Evolutionary conservation across 2,888 invertebrate species (phyloP), one percentile per base, ranked within the genome.

Genomic region (Notocelia uddmanniana): DNA sequence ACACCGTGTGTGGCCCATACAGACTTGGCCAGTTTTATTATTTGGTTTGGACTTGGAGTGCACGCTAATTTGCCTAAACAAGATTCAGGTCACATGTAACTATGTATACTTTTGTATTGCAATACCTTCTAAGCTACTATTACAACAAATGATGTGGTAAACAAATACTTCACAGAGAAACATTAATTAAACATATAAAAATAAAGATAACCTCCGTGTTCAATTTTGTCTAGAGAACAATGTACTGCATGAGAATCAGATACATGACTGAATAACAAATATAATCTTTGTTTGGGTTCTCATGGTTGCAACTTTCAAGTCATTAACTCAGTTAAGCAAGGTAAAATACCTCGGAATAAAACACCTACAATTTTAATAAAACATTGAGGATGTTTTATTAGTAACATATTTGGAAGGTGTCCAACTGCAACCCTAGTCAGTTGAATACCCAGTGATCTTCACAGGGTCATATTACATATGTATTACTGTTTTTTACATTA

Each of bases 191-290:
- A n/a, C n/a, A n/a, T n/a, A 62, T 48, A 50, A 8, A 21, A 50
- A 31, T 31, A 50, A 62, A 50, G 50, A 64, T 52, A 64, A 64
- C 52, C 52, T 21, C 18, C 21, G 3, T 15, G 10, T 37, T 52
- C 10, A 31, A 63, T 63, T 34, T 63, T 11, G 37, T n/a, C 34
- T 23, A 21, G 37, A 64, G 52, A 64, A 64, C 64, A 64, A 48
- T 68, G 63, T 63, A 31, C 48, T 34, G 63, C 62, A 62, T 63
- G 57, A 58, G 62, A 68, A 70, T 52, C 58, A 70, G 63, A 37
- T 59, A 69, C 34, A 62, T 69, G 63, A 31, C 62, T 70, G 21
- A 57, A 66, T 50, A 58, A 66, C 64, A 50, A 66, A 55, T 52
- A 50, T 52, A 52, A 55, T 23, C 58, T 26, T 64, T 70, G 64